Evolutionary conservation across 2,888 invertebrate species (phyloP).

Genomic region (Capitulum mitella): DNA sequence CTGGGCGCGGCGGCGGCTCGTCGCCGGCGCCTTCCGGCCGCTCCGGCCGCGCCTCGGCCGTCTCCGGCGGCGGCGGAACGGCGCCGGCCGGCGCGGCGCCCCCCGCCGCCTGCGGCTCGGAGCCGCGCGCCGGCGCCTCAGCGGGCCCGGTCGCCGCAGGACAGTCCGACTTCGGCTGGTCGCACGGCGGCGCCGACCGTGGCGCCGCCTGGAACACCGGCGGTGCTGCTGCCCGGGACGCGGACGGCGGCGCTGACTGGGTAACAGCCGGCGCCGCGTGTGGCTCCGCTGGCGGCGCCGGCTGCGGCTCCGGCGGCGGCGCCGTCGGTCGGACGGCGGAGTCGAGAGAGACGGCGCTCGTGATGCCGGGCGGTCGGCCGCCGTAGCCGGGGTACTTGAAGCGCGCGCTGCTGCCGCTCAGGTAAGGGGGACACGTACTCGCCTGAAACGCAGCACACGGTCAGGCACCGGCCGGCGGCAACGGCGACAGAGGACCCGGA

Average conservation of each 20-base stretch:
- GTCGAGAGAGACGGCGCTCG: not conserved
- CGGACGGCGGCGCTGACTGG: no score
- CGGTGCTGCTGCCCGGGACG: no score
- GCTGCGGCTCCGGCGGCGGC: not conserved
- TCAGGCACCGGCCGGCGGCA: not conserved
- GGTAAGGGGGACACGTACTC: not conserved
- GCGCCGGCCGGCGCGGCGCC: not conserved
- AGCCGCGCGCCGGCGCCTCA: not conserved
- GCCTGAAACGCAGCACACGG: not conserved
- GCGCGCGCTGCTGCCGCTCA: not conserved
- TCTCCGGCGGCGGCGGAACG: not conserved
- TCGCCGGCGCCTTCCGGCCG: not conserved
- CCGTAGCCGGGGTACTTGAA: not conserved
- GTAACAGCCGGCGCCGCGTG: no score
- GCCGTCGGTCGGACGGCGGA: not conserved
- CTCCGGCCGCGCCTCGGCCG: not conserved
- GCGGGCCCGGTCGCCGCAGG: not conserved
- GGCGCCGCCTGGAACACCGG: no score
- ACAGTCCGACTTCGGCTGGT: no score
- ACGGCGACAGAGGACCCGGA: no score
- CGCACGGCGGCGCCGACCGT: no score
- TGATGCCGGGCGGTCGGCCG: not conserved
- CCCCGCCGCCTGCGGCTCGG: not conserved
- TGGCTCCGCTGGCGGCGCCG: not conserved
- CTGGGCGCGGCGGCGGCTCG: not conserved